Evolutionary conservation across 1,140 invertebrate species (phyloP).

Genomic region (Polyergus mexicanus): DNA sequence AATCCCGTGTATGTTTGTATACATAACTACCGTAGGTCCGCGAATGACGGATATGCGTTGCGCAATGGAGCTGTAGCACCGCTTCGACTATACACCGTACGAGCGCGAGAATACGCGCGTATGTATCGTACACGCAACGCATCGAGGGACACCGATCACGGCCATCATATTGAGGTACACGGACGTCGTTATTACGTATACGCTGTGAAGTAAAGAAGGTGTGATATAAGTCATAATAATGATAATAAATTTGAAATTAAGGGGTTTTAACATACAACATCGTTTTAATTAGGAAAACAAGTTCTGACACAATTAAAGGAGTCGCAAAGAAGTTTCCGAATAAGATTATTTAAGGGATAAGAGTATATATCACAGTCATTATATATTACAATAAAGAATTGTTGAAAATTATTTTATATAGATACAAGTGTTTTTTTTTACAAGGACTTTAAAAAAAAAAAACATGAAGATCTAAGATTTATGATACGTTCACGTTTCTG

Average conservation of each 20-base stretch:
- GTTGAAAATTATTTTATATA: background rate
- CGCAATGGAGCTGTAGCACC: constrained; percentile 12
- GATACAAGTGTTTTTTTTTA: background rate
- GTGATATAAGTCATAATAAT: constrained; percentile 16
- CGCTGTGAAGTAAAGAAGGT: background rate
- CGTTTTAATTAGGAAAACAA: background rate
- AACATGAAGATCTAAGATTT: background rate
- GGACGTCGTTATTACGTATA: constrained; percentile 6
- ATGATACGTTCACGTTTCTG: no score
- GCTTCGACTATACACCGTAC: no score
- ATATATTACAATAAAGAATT: background rate
- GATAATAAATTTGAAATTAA: constrained; percentile 24
- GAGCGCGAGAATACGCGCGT: constrained; percentile 10
- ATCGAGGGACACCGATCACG: constrained; percentile 11
- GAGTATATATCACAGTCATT: background rate
- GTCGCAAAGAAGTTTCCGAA: background rate
- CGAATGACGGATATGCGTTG: constrained; percentile 41
- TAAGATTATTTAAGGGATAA: background rate
- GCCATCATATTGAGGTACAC: constrained; percentile 15
- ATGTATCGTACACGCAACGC: background rate
- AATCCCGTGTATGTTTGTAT: constrained; percentile 59
- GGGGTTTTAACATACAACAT: background rate
- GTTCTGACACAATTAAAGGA: background rate
- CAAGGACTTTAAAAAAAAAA: background rate
- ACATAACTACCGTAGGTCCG: constrained; percentile 18